phyloP scores from a whole-genome alignment of 2,888 invertebrate species.

The Acanthosepion pharaonis region DNA sequence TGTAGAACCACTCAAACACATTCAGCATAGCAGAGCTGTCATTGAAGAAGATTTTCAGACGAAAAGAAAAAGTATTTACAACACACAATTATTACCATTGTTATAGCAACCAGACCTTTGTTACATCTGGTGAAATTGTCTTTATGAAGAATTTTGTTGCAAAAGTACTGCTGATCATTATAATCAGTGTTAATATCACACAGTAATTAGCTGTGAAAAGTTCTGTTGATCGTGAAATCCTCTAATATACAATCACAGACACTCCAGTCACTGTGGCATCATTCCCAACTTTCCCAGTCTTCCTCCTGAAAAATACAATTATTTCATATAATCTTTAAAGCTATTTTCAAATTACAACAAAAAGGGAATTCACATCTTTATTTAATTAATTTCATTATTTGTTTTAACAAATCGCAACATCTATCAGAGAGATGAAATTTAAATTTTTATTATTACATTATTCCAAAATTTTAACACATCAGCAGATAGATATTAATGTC shows the following conservation, averaged over 20 bases:
- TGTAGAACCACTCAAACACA: neutral
- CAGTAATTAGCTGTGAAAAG: neutral
- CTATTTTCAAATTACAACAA: neutral
- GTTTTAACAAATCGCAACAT: too few relatives aligned
- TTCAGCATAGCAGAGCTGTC: neutral
- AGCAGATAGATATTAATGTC: too few relatives aligned
- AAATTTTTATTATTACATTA: too few relatives aligned
- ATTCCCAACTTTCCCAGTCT: constrained; percentile 70
- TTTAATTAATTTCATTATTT: too few relatives aligned
- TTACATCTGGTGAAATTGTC: neutral
- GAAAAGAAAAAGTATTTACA: neutral
- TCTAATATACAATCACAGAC: neutral
- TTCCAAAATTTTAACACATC: too few relatives aligned
- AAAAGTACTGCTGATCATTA: neutral
- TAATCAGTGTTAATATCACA: neutral
- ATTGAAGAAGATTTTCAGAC: neutral
- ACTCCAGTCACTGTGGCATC: neutral
- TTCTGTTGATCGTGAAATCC: neutral
- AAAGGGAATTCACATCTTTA: neutral
- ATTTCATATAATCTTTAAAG: neutral
- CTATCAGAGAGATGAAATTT: too few relatives aligned
- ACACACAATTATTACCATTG: neutral
- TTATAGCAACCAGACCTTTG: neutral
- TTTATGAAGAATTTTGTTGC: neutral
- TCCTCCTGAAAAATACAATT: constrained; percentile 60